A percentile compares a stretch with the other conserved stretches of the same genome.
phyloP scores from a whole-genome alignment of 2,797 vertebrate species.

The Neoniphon sammara region DNA sequence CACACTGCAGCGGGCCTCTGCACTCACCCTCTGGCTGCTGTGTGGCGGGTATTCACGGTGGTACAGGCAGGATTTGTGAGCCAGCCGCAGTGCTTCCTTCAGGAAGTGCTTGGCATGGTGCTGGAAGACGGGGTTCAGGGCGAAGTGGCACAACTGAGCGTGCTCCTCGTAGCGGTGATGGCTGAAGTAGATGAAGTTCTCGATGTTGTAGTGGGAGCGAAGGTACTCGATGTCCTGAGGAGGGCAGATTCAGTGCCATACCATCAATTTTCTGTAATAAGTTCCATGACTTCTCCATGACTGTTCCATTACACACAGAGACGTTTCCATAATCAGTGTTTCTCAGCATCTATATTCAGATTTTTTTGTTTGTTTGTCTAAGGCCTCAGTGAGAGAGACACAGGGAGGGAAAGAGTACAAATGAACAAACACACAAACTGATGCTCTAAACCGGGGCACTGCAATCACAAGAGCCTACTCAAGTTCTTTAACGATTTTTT shows the following conservation, averaged over 20 bases:
- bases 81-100: slow-evolving; percentile 89
- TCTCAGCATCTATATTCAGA: too few species aligned
- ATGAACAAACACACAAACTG: too few species aligned
- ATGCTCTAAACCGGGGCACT: too few species aligned
- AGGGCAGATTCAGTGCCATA: slow-evolving; percentile 8
- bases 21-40: slow-evolving; percentile 81
- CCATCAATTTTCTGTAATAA: background rate
- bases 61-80: slow-evolving; percentile 89
- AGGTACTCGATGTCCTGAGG: slow-evolving; percentile 90
- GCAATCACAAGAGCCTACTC: too few species aligned
- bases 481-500: too few species aligned
- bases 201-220: slow-evolving; percentile 89
- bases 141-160: slow-evolving; percentile 87
- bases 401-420: too few species aligned
- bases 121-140: slow-evolving; percentile 83
- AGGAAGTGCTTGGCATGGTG: slow-evolving; percentile 87
- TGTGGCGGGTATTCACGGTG: slow-evolving; percentile 82
- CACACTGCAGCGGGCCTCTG: background rate
- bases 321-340: too few species aligned
- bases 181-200: slow-evolving; percentile 91
- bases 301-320: too few species aligned
- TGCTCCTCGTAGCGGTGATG: slow-evolving; percentile 88
- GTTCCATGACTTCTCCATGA: too few species aligned
- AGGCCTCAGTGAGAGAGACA: too few species aligned
- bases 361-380: too few species aligned